Base-by-base conservation (phyloP, 2,888 invertebrate genomes). In the Cephus sareptanus region DNA sequence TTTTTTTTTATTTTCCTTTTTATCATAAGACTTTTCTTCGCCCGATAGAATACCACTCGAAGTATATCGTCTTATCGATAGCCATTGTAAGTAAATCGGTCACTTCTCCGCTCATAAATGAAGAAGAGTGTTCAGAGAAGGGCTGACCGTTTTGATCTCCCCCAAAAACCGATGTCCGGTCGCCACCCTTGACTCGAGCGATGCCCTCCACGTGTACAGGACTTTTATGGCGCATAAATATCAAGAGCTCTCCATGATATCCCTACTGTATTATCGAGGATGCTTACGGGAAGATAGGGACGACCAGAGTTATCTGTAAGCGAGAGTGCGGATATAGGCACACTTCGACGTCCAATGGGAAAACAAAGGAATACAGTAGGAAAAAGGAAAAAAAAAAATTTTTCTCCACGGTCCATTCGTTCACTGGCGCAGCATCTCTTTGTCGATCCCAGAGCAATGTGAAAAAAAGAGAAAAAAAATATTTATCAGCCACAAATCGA, bases 161-260 rank as follows among this genome's bases (percentile, higher is more conserved):
- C 86, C 85, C 86, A 85, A 77, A 87, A 89, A 87, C 85, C 87
- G 86, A 89, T 89, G 89, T 89, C 90, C 89, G 89, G 89, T 87
- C 87, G 85, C 87, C 89, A 89, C 89, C 90, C 89, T 90, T 89
- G 89, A 87, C 89, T 88, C 87, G 83, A 82, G 76, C 86, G 79
- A 85, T 87, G 86, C 86, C 86, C 88, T 85, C 79, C 85, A 85
- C 83, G 84, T 84, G 85, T 85, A 86, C 87, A 85, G 83, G 88
- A 89, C 90, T 90, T 91, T 91, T 91, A 91, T 91, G 87, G 89
- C 88, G 88, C 91, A 91, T 91, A 91, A 91, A 91, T 90, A 91
- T 91, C 90, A 86, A 88, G 89, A 89, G 89, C 89, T 88, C 88
- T 87, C 86, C 87, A 84, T 86, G 89, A 89, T 89, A 89, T 87